Evolutionary conservation across 2,113 vertebrate genomes (phyloP).

Genomic region (Elachura formosa): DNA sequence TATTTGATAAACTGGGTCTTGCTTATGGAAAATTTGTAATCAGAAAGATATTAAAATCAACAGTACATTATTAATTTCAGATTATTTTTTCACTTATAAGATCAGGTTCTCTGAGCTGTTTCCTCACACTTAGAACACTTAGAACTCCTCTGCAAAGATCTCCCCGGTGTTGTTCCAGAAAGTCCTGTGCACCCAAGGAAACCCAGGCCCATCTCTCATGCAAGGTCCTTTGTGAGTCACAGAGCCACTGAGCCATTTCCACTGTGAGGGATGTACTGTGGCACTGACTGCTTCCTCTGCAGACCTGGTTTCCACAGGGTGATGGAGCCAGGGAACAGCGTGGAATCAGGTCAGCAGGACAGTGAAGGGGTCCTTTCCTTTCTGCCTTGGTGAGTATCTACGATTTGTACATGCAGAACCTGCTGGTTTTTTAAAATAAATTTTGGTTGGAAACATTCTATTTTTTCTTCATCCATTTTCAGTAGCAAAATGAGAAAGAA

Average conservation of each 20-base stretch:
- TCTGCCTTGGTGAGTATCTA: not conserved
- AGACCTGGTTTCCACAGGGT: rapidly evolving
- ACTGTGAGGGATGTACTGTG: rapidly evolving
- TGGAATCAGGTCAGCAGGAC: not conserved
- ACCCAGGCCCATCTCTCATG: rapidly evolving
- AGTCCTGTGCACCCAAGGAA: rapidly evolving
- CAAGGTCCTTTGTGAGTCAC: rapidly evolving
- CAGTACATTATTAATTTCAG: not conserved
- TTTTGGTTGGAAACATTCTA: rapidly evolving
- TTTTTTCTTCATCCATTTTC: not conserved
- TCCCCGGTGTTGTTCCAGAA: rapidly evolving
- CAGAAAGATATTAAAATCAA: not conserved
- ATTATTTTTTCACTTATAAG: not conserved
- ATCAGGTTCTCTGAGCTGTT: not conserved
- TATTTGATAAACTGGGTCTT: not conserved
- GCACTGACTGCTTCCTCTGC: not conserved
- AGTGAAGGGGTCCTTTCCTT: not conserved
- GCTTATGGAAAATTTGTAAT: not conserved
- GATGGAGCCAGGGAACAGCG: not conserved
- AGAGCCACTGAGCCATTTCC: rapidly evolving
- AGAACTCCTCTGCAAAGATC: not conserved
- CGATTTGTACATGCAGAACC: not conserved
- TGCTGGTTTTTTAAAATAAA: not conserved
- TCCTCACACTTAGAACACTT: not conserved
- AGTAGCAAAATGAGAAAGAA: not conserved